phyloP scores from a whole-genome alignment of 2,113 vertebrate species.

The Oncorhynchus tshawytscha region DNA sequence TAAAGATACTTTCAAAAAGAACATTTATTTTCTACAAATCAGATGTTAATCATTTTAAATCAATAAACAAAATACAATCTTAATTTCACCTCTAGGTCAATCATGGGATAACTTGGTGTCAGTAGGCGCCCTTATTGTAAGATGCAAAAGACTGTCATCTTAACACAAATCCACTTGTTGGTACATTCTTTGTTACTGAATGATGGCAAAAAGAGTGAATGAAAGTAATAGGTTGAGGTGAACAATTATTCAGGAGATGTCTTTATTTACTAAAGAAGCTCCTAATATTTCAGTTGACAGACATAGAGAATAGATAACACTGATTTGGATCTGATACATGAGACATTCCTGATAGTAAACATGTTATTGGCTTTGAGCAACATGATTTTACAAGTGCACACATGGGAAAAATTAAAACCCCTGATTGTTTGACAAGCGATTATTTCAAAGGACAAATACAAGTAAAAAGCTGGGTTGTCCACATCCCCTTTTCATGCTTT shows the following conservation, averaged over 20 bases:
- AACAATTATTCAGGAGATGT: neutral
- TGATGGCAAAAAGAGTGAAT: neutral
- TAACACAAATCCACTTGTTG: neutral
- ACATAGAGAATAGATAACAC: too few relatives aligned
- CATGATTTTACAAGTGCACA: neutral
- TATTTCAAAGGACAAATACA: neutral
- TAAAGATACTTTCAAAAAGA: neutral
- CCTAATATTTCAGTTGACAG: neutral
- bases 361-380: neutral
- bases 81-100: neutral
- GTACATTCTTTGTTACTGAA: neutral
- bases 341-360: neutral
- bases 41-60: neutral
- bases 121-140: neutral
- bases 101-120: neutral
- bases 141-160: neutral
- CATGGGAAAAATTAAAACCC: neutral
- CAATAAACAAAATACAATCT: conserved; percentile 1
- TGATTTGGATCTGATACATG: neutral
- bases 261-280: neutral
- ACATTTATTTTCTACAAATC: neutral
- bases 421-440: neutral
- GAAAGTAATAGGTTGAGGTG: neutral
- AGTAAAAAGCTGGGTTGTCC: neutral
- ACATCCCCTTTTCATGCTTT: neutral